Percentiles rank a stretch among this genome's conserved stretches.
These are phyloP conservation scores for Coryphaenoides rupestris DNA, from an alignment of 2,113 vertebrate species.

Conservation along the genomic window DNA sequence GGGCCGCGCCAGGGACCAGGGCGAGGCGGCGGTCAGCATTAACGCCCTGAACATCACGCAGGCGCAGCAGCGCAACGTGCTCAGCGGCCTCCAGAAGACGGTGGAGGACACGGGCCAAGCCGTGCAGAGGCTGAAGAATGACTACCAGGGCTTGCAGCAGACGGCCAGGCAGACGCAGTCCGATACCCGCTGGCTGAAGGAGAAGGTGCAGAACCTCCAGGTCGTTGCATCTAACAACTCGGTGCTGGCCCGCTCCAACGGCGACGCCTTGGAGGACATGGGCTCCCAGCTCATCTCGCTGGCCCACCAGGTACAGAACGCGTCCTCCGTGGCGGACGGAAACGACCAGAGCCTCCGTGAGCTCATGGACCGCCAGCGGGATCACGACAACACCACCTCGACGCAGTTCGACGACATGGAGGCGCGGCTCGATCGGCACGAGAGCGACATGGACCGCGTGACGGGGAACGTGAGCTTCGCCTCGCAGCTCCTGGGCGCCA, in stretches of 20 bases:
- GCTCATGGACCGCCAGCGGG: slow-evolving; percentile 87
- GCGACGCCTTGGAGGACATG: slow-evolving; percentile 89
- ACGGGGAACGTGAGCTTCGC: slow-evolving; percentile 91
- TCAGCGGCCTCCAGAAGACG: slow-evolving; percentile 84
- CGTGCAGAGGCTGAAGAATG: slow-evolving; percentile 90
- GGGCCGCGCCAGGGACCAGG: slow-evolving; percentile 82
- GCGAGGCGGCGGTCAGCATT: slow-evolving; percentile 77
- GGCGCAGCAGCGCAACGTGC: slow-evolving; percentile 84
- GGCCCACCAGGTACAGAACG: slow-evolving; percentile 86
- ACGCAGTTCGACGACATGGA: slow-evolving; percentile 83
- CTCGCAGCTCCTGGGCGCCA: slow-evolving; percentile 84
- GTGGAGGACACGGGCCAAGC: slow-evolving; percentile 87
- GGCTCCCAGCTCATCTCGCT: slow-evolving; percentile 83
- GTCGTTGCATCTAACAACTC: slow-evolving; percentile 88
- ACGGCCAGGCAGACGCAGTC: slow-evolving; percentile 82
- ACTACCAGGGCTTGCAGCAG: slow-evolving; percentile 92
- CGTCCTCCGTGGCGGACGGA: slow-evolving; percentile 78
- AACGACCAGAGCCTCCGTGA: slow-evolving; percentile 88
- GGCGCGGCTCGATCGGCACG: slow-evolving; percentile 81
- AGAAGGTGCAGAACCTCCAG: slow-evolving; percentile 91
- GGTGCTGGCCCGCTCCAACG: slow-evolving; percentile 83
- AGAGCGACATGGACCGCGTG: slow-evolving; percentile 84
- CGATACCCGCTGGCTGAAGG: slow-evolving; percentile 89
- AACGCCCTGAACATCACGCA: slow-evolving; percentile 90
- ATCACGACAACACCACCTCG: slow-evolving; percentile 85